Evolutionary conservation across 92 coral and sea anemone genomes (phyloP).

Genomic region (Hydrozoanthus gracilis): DNA sequence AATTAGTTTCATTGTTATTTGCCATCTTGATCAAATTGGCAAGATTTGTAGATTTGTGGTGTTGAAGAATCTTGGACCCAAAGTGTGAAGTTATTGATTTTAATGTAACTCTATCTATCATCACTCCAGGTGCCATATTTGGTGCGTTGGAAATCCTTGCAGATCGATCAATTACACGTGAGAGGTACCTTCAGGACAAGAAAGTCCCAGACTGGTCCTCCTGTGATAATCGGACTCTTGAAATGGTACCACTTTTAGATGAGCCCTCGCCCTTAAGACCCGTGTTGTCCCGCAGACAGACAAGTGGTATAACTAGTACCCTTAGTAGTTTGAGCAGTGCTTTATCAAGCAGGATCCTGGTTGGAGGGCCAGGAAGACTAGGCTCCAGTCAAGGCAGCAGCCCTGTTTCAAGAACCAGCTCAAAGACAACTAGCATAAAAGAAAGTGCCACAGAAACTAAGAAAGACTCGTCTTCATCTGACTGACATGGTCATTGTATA

Average conservation of each 20-base stretch:
- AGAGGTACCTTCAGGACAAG: conserved; percentile 80
- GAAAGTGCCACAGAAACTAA: conserved; percentile 42
- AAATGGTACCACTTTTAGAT: conserved; percentile 65
- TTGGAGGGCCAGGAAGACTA: conserved; percentile 63
- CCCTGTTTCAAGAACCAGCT: conserved; percentile 23
- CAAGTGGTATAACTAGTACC: conserved; percentile 92
- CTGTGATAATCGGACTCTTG: conserved; percentile 74
- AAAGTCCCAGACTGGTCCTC: conserved; percentile 94
- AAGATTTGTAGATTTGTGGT: no score
- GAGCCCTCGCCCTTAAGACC: conserved; percentile 77
- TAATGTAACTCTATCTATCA: no score
- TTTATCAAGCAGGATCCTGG: conserved; percentile 79
- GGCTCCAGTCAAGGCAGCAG: conserved; percentile 28
- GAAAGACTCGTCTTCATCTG: conserved; percentile 44
- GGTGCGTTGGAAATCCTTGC: conserved; percentile 95
- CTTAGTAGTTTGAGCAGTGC: conserved; percentile 85
- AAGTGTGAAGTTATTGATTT: no score
- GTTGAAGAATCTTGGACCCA: no score
- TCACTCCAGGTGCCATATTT: conserved; percentile 90
- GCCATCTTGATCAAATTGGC: no score
- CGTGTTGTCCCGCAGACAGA: conserved; percentile 87
- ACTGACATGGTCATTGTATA: background rate
- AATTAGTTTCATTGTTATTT: no score
- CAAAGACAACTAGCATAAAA: conserved; percentile 12
- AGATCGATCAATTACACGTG: conserved; percentile 90